Base-by-base conservation (phyloP, 2,797 vertebrate species). In the Halcyon badia region DNA sequence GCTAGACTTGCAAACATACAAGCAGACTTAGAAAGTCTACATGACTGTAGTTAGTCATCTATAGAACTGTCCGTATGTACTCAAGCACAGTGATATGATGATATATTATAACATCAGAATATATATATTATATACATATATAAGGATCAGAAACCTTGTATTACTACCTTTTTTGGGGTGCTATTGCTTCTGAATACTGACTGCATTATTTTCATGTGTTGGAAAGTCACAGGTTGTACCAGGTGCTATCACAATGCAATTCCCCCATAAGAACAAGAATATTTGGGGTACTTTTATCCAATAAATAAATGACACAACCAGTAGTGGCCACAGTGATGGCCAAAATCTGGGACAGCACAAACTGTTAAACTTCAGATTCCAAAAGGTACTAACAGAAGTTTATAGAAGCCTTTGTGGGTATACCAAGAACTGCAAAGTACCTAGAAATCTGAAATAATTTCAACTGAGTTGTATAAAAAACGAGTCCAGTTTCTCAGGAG, bases 371-470 rank as follows among this genome's bases (percentile, higher is more conserved):
- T 39, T 62, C 7, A 31, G 7, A 78, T 85, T 87, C 86, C 19
- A 13, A 6, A 31, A 82, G 22, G 26, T 35, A 30, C 8, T 37
- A 30, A 44, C 16, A 8, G 44, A 62, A 41, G 21, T 21, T 39
- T 49, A 10, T 2, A 31, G 12, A 76, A 72, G n/a, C 4, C 11
- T 83, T 93, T 71, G 5, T 8, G 65, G 26, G 26, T 49, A 41
- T 46, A 76, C 6, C 11, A 65, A 79, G 11, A 80, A 51, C 12
- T 76, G 56, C n/a, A 3, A 85, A 81, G 28, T 22, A 46, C 48
- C 37, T 62, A 65, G 30, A 76, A 91, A 90, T 24, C 15, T 84
- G n/a, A 56, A 81, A 68, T 16, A 35, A 51, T 56, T 84, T 75
- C 35, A 76, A 21, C 2, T 22, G 10, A 56, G 9, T 21, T 84